Conservation (phyloP, 2,113 vertebrate genomes). For the Barbus barbus region DNA sequence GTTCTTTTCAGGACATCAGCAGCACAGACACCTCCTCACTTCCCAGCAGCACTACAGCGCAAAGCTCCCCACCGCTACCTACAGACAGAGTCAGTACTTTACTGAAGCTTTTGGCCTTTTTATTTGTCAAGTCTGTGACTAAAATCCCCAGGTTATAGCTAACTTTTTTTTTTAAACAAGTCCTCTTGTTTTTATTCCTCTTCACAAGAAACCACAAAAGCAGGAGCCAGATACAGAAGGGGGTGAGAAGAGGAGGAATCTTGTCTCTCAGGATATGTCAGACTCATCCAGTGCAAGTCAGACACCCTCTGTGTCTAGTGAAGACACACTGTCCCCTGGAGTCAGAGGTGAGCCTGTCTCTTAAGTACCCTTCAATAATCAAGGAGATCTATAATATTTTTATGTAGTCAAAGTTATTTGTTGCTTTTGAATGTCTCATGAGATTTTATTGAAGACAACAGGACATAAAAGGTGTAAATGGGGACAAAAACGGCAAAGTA, state of each 20-base stretch:
- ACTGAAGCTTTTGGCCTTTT: neutral
- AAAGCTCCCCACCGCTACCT: constrained; percentile 74
- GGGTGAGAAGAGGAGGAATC: constrained; percentile 52
- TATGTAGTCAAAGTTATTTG: neutral
- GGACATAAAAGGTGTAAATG: neutral
- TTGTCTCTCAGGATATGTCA: constrained; percentile 72
- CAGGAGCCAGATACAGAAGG: constrained; percentile 37
- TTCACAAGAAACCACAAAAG: constrained; percentile 19
- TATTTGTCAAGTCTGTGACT: neutral
- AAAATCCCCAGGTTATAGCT: neutral
- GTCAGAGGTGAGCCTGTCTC: constrained; percentile 61
- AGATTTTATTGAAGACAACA: neutral
- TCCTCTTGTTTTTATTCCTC: constrained; percentile 41
- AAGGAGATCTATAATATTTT: neutral
- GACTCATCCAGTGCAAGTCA: constrained; percentile 73
- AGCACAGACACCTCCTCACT: constrained; percentile 72
- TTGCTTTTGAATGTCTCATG: neutral
- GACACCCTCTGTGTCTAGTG: constrained; percentile 72
- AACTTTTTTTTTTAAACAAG: no score
- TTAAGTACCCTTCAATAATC: neutral
- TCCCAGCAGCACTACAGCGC: constrained; percentile 70
- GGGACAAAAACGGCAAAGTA: neutral
- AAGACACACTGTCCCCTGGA: constrained; percentile 73
- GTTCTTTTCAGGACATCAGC: constrained; percentile 72
- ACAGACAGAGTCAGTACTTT: constrained; percentile 65